Base-by-base conservation (phyloP, 2,888 invertebrate species). In the Spodoptera picta region DNA sequence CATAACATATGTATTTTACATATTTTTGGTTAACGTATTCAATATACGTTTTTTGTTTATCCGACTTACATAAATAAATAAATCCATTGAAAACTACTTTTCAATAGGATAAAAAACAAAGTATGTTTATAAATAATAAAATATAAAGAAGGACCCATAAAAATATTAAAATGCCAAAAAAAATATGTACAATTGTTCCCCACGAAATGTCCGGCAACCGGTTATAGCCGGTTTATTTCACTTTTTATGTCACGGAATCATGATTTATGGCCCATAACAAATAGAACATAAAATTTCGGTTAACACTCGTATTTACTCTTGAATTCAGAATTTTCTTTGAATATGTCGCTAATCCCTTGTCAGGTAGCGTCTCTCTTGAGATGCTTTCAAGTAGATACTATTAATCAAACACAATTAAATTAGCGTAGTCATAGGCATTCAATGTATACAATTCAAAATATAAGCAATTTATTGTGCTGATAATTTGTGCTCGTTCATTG, bases 241-340 rank as follows among this genome's bases (percentile, higher is more conserved):
- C 56, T 69, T 72, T 77, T 75, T 67, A 73, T 65, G 60, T 63
- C 52, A 53, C 54, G 36, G 48, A 63, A 67, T 65, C 50, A 69
- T 69, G 60, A 67, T 69, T 77, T 75, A 77, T 67, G 46, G 44
- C 46, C 43, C 56, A 69, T 72, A 75, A 66, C 66, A 69, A 59
- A 69, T 60, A 46, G 27, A 64, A 66, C 50, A 73, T 70, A 61
- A 66, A 72, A 75, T 49, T 57, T 68, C 12, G 45, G 51, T 27
- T 55, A 65, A 43, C 54, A 57, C 53, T 65, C 55, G 60, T 71
- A 75, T 75, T 75, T 65, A 56, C 63, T 56, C 48, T 65, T 58
- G 53, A 59, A 59, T 63, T 59, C 7, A 12, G 47, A 57, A 36
- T 65, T 57, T 60, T 61, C 58, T 73, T 52, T 10, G 49, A 48